Evolutionary conservation across 2,888 invertebrate species (phyloP), one percentile per base, ranked within the genome.

Genomic region (Malacosoma neustria): DNA sequence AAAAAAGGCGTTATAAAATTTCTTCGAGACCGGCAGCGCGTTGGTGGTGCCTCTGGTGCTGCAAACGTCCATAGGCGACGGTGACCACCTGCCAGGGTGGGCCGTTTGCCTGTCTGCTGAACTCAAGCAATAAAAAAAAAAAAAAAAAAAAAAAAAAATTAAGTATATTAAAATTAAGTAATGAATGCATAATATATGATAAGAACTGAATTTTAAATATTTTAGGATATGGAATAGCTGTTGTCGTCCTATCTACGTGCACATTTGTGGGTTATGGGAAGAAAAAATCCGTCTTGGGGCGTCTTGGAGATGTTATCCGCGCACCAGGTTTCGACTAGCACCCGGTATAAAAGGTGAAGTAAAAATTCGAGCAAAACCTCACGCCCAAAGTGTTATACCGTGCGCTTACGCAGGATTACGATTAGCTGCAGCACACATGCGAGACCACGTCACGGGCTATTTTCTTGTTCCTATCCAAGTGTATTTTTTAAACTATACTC

Each of bases 261-360:
- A 66, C 13, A 65, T 57, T 40, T 70, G 69, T 41, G 72, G 72
- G 1, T 38, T 81, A 2, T 75, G 72, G 70, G 52, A 65, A 13
- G 69, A 65, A 0, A 53, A 43, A 0, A 67, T 63, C 2, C 54
- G 61, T 2, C 48, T 66, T 3, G 75, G 75, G 0, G 77, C 77
- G 0, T 60, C 59, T 31, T 81, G 76, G 77, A 32, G 42, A 11
- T 65, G 64, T 40, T 61, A 47, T 12, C 79, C 79, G 3, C 63
- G 55, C n/a, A 75, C 65, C 3, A 63, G 73, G 43, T 54, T 69
- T 36, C 56, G 59, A 14, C 38, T 81, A 11, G 63, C 76, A 2
- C 66, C 80, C 29, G 82, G 82, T 1, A 45, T 79, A 7, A 50
- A 36, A 3, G 52, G 56, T 3, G 49, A 59, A 11, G 32, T 81